Percentiles rank a stretch among this genome's conserved stretches.
Evolutionary conservation across 2,888 invertebrate genomes (phyloP).

Genomic region (Acanthosepion pharaonis): DNA sequence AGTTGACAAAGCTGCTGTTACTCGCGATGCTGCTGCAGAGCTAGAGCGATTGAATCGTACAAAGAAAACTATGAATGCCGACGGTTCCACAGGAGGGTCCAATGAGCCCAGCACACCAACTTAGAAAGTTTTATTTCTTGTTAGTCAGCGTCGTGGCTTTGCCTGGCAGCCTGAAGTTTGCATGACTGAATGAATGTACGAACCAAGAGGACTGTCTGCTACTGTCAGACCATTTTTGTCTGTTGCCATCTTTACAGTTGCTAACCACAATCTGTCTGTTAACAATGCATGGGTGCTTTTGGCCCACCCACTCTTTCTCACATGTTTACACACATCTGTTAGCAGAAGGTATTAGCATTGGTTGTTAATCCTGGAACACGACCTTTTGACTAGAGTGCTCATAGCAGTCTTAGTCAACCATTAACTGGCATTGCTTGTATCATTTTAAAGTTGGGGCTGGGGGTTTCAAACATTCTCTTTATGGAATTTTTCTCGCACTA

Average conservation of each 20-base stretch:
- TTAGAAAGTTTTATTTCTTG: background rate
- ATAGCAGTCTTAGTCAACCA: background rate
- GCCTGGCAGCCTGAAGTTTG: slow-evolving; percentile 42
- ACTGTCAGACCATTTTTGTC: slow-evolving; percentile 34
- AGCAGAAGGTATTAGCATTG: background rate
- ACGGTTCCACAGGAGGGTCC: slow-evolving; percentile 41
- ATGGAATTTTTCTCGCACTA: background rate
- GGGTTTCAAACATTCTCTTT: background rate
- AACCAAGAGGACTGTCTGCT: slow-evolving; percentile 37
- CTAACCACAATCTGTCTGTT: slow-evolving; percentile 14
- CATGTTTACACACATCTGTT: background rate
- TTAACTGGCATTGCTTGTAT: background rate
- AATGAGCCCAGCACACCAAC: slow-evolving; percentile 43
- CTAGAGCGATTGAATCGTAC: slow-evolving; percentile 89
- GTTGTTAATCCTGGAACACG: background rate
- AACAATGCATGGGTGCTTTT: background rate
- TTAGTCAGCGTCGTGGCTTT: slow-evolving; percentile 41
- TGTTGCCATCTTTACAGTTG: slow-evolving; percentile 45
- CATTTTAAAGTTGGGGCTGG: background rate
- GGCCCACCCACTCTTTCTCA: slow-evolving; percentile 13
- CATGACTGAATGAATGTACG: slow-evolving; percentile 42
- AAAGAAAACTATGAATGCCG: slow-evolving; percentile 72
- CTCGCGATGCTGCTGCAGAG: slow-evolving; percentile 93
- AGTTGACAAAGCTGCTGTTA: slow-evolving; percentile 83
- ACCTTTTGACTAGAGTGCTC: background rate